Base-by-base conservation (phyloP, 1,140 invertebrate species). In the Aleiodes sp. region DNA sequence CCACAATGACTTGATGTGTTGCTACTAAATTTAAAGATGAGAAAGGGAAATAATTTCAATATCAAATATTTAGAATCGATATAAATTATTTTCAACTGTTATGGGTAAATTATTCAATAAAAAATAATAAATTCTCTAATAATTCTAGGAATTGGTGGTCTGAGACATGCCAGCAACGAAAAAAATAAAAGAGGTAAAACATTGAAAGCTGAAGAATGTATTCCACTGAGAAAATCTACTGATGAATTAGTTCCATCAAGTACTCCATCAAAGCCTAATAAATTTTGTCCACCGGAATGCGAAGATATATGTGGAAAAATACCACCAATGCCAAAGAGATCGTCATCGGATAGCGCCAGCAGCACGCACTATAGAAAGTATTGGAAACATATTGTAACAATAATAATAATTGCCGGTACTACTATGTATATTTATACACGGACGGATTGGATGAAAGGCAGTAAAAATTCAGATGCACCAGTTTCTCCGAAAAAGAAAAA, bases 141-240 rank as follows among this genome's bases (percentile, higher is more conserved):
- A 33, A 33, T 33, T 33, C 7, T 28, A 82, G 79, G 73, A 70
- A 68, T 77, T 71, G 59, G 76, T 37, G 74, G 62, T 73, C 67
- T 76, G 61, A 75, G 74, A 31, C 75, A 79, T 66, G 79, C 71
- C 60, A 77, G 62, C 24, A 71, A 78, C 63, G 60, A 62, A 62
- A 75, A 74, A 33, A 70, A 74, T 39, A 74, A 78, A 70, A 21
- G 65, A 21, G 81, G 80, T 2, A 70, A 67, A 10, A 82, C 80
- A n/a, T 66, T 78, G 10, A 80, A 70, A 59, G 80, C 79, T 10
- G 81, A 84, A 39, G 82, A 84, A 78, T 82, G 81, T 70, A 7
- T 75, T 41, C 77, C 82, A 29, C 35, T 21, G 4, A 16, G 12
- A 63, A 41, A 63, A 63, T 63, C 28, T 2, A 59, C 14, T 63